Percentiles rank a stretch among this genome's conserved stretches.
phyloP scores from a whole-genome alignment of 2,113 vertebrate genomes.

The Phylloscopus whistleri region DNA sequence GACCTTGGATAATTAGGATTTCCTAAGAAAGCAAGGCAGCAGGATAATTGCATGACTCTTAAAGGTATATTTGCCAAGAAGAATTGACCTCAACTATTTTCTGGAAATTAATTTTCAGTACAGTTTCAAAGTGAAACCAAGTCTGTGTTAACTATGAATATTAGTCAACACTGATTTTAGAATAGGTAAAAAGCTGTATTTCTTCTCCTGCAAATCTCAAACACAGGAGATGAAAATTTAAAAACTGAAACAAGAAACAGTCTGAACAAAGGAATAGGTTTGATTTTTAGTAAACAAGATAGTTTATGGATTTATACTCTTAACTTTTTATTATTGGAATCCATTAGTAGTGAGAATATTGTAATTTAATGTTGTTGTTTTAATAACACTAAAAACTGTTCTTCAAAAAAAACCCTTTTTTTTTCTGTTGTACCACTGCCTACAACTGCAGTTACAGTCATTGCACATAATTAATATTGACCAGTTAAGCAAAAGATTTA shows the following conservation, averaged over 20 bases:
- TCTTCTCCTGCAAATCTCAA: background rate
- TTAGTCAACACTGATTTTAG: background rate
- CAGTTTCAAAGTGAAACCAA: background rate
- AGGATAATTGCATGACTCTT: background rate
- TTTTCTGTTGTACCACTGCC: background rate
- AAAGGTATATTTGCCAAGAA: background rate
- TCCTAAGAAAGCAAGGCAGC: background rate
- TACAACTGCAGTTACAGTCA: background rate
- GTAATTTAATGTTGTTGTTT: background rate
- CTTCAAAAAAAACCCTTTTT: background rate
- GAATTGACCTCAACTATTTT: background rate
- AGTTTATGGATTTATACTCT: background rate
- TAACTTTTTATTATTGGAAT: background rate
- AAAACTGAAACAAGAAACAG: background rate
- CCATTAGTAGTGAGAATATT: background rate
- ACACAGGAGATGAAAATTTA: background rate
- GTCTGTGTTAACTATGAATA: background rate
- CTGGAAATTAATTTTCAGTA: background rate
- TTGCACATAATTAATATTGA: background rate
- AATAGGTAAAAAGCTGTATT: background rate
- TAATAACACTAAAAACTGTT: background rate
- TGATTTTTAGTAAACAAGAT: background rate
- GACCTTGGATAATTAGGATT: conserved; percentile 1
- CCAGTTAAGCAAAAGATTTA: conserved; percentile 26
- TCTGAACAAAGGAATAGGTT: background rate